These are phyloP conservation scores for Trinorchestia longiramus DNA, from an alignment of 1,140 invertebrate species.

Conservation along the genomic window DNA sequence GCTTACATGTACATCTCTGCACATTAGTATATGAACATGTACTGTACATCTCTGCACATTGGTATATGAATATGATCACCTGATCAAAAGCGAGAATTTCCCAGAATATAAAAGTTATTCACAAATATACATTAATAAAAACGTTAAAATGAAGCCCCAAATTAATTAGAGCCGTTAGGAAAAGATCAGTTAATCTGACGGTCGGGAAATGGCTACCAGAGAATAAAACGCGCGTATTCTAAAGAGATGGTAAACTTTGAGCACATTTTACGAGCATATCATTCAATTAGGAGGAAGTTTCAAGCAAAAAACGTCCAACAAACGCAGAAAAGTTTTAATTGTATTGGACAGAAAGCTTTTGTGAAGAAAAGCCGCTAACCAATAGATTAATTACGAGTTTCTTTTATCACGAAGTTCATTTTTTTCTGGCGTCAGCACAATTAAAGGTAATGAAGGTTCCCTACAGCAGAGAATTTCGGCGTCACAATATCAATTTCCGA, in stretches of 20 bases:
- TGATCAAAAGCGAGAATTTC: not conserved
- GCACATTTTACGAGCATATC: constrained; percentile 28
- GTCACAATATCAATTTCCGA: not conserved
- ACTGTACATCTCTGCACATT: not conserved
- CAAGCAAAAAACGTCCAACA: not conserved
- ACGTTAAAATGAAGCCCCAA: not conserved
- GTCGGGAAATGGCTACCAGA: not conserved
- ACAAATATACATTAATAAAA: not conserved
- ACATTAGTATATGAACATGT: no score
- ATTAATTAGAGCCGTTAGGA: not conserved
- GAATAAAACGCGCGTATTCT: not conserved
- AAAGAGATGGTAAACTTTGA: not conserved
- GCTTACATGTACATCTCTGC: not conserved
- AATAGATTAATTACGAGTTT: not conserved
- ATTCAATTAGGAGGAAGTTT: constrained; percentile 34
- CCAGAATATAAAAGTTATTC: not conserved
- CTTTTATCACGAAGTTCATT: not conserved
- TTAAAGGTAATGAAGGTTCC: not conserved
- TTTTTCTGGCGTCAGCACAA: not conserved
- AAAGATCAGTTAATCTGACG: not conserved
- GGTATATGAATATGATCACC: not conserved
- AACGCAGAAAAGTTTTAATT: constrained; percentile 40
- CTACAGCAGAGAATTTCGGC: not conserved
- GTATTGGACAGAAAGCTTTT: constrained; percentile 36
- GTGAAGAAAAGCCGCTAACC: not conserved